These are phyloP conservation scores for Eospalax fontanierii DNA, from an alignment of 2,797 vertebrate genomes.

Conservation along the genomic window DNA sequence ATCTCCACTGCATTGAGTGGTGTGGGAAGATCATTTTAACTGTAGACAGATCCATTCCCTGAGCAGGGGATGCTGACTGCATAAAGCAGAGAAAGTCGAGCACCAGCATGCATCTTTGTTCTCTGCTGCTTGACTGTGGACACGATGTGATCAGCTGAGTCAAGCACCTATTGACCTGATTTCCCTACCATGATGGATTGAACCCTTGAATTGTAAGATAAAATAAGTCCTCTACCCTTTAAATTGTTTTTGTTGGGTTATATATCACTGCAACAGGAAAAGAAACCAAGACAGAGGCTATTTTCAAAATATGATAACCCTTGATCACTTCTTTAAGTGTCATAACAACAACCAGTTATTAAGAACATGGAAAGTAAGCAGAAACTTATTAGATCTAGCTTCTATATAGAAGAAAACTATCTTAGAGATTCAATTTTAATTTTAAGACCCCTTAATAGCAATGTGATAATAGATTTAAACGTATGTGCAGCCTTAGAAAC, in stretches of 20 bases:
- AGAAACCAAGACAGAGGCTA: neutral
- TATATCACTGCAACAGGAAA: neutral
- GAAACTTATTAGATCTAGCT: neutral
- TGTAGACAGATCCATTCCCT: neutral
- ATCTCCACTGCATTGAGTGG: neutral
- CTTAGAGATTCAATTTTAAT: neutral
- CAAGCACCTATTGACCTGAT: too few relatives aligned
- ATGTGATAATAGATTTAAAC: constrained; percentile 18
- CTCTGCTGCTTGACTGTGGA: neutral
- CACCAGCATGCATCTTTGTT: neutral
- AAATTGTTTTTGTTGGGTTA: neutral
- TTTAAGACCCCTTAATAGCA: neutral
- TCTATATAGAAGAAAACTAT: constrained; percentile 5
- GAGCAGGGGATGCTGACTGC: neutral
- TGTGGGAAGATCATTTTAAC: neutral
- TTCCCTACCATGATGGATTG: neutral
- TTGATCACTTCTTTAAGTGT: neutral
- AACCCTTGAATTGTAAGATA: neutral
- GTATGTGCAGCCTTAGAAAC: constrained; percentile 5
- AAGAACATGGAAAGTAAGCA: neutral
- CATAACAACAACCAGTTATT: neutral
- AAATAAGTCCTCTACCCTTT: neutral
- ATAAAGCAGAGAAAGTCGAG: neutral
- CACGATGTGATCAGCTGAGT: too few relatives aligned
- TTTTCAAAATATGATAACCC: neutral